phyloP scores from a whole-genome alignment of 2,113 vertebrate genomes.

The Notarius quadriscutis region DNA sequence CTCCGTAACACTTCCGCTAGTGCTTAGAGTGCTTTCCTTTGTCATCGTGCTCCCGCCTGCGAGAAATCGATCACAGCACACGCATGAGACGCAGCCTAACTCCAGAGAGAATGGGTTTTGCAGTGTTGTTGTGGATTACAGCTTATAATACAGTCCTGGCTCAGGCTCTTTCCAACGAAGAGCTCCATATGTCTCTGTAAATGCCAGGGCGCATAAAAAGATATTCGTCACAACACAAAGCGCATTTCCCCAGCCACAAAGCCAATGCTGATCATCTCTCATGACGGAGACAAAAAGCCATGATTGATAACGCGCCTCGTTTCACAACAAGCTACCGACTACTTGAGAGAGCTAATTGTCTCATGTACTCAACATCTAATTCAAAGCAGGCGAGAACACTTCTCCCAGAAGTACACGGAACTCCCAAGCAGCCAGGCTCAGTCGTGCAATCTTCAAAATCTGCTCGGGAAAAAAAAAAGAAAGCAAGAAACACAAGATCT shows the following conservation, averaged over 20 bases:
- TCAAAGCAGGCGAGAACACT: slow-evolving; percentile 37
- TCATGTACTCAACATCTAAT: slow-evolving; percentile 38
- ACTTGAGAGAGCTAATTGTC: slow-evolving; percentile 50
- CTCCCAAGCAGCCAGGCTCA: slow-evolving; percentile 40
- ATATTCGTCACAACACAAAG: slow-evolving; percentile 43
- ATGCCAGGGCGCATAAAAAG: slow-evolving; percentile 44
- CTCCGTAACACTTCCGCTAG: slow-evolving; percentile 53
- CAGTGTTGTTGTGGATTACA: slow-evolving; percentile 35
- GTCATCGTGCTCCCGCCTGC: slow-evolving; percentile 24
- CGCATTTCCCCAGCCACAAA: slow-evolving; percentile 14
- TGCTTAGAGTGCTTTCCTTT: slow-evolving; percentile 50
- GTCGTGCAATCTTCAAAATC: slow-evolving; percentile 41
- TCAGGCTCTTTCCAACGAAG: not conserved
- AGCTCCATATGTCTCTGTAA: slow-evolving; percentile 37
- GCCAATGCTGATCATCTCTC: slow-evolving; percentile 8
- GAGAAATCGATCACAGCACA: slow-evolving; percentile 50
- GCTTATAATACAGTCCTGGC: slow-evolving; percentile 32
- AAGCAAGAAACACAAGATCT: slow-evolving; percentile 14
- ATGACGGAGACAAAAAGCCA: not conserved
- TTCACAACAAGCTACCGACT: slow-evolving; percentile 36
- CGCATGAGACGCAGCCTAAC: not conserved
- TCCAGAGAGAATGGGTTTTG: slow-evolving; percentile 30
- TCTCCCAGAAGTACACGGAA: slow-evolving; percentile 40
- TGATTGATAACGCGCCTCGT: slow-evolving; percentile 41
- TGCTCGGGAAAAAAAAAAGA: slow-evolving; percentile 21